These are phyloP conservation scores for Thaleichthys pacificus DNA, from an alignment of 2,797 vertebrate genomes.

Conservation along the genomic window DNA sequence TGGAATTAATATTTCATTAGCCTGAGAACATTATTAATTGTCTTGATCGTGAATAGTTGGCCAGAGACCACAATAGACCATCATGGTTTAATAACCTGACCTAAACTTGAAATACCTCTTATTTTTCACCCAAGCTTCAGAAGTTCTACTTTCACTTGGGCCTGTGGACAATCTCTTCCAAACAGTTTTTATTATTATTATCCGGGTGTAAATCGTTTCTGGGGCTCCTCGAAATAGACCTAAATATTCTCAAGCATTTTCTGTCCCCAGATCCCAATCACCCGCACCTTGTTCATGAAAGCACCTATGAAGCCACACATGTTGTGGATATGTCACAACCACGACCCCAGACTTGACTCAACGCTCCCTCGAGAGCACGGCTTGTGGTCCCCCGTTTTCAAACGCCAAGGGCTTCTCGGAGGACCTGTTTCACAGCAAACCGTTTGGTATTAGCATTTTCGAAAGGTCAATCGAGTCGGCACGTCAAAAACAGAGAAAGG, in stretches of 20 bases:
- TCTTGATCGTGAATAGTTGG: conserved; percentile 24
- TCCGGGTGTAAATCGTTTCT: too few relatives aligned
- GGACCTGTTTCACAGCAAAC: conserved; percentile 64
- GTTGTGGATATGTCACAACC: conserved; percentile 29
- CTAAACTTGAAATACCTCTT: not conserved
- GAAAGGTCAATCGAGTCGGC: conserved; percentile 75
- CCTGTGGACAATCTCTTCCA: not conserved
- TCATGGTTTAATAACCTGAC: not conserved
- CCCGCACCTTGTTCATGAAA: not conserved
- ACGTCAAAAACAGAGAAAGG: conserved; percentile 76
- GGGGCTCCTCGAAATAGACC: too few relatives aligned
- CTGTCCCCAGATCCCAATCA: not conserved
- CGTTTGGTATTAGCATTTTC: conserved; percentile 76
- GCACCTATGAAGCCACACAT: conserved; percentile 1
- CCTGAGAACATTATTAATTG: conserved; percentile 1
- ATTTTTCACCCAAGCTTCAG: not conserved
- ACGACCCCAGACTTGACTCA: conserved; percentile 49
- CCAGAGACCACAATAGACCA: not conserved
- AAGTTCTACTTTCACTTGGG: not conserved
- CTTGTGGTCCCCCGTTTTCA: conserved; percentile 49
- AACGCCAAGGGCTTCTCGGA: conserved; percentile 56
- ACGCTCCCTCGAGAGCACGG: conserved; percentile 45
- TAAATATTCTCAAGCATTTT: not conserved
- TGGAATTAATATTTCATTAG: conserved; percentile 20
- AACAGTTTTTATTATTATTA: not conserved